Conservation (phyloP, 2,888 invertebrate genomes). For the Agrotis puta region DNA sequence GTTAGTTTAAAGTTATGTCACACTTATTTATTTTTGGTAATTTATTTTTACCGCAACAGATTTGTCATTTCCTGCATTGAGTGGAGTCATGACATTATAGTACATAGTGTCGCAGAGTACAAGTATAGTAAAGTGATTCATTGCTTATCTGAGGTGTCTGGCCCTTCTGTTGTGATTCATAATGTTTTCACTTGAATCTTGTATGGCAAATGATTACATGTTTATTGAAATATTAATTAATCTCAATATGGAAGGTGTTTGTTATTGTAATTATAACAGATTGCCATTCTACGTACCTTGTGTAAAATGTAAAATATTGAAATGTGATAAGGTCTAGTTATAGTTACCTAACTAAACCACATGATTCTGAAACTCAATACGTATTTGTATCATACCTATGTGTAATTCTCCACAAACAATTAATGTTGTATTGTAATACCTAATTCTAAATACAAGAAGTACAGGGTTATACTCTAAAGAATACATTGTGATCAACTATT, state of each 20-base stretch:
- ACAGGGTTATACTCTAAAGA: conserved; percentile 76
- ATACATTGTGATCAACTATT: conserved; percentile 68
- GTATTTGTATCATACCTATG: conserved; percentile 54
- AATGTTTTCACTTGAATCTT: conserved; percentile 46
- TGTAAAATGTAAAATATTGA: conserved; percentile 61
- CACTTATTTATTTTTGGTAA: conserved; percentile 71
- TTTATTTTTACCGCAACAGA: conserved; percentile 63
- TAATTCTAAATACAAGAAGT: conserved; percentile 74
- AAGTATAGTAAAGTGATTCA: conserved; percentile 53
- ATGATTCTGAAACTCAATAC: conserved; percentile 60
- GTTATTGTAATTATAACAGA: conserved; percentile 54
- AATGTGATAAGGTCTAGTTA: conserved; percentile 58
- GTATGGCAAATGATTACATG: conserved; percentile 47
- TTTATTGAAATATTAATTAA: conserved; percentile 56
- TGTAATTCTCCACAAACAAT: conserved; percentile 57
- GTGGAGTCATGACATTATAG: conserved; percentile 38
- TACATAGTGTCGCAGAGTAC: conserved; percentile 11
- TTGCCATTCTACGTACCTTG: conserved; percentile 47
- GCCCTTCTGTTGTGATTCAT: conserved; percentile 46
- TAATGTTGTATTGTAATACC: conserved; percentile 63
- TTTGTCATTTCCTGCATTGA: conserved; percentile 54
- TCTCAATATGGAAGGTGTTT: conserved; percentile 53
- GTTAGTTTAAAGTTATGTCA: conserved; percentile 66
- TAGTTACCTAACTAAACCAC: conserved; percentile 54
- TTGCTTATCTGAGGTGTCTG: conserved; percentile 49